Conservation (phyloP, 2,888 invertebrate genomes). For the Papilio elwesi region DNA sequence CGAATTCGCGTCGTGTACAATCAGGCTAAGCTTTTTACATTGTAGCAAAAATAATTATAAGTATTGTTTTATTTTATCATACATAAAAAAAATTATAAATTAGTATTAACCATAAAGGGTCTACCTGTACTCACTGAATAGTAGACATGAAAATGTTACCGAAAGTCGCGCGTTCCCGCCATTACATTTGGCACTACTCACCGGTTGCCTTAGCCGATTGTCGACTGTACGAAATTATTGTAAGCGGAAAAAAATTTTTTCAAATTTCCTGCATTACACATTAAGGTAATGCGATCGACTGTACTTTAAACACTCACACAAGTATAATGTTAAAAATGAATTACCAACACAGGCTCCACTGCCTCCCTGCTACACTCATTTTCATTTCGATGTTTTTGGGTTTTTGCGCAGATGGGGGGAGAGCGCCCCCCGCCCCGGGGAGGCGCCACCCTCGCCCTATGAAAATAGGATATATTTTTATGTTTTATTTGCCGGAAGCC, state of each 20-base stretch:
- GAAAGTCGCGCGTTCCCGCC: slow-evolving; percentile 2
- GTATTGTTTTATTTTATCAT: not conserved
- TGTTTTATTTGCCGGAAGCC: slow-evolving; percentile 84
- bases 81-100: not conserved
- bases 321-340: slow-evolving; percentile 84
- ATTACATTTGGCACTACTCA: not conserved
- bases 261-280: slow-evolving; percentile 44
- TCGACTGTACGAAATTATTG: not conserved
- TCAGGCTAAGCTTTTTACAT: slow-evolving; percentile 58
- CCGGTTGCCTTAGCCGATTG: slow-evolving; percentile 3
- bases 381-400: slow-evolving; percentile 85
- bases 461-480: slow-evolving; percentile 85
- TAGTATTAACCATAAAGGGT: not conserved
- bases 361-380: slow-evolving; percentile 81
- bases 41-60: slow-evolving; percentile 51
- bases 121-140: not conserved
- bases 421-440: slow-evolving; percentile 51
- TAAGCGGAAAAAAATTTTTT: slow-evolving; percentile 13
- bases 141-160: not conserved
- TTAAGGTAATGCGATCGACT: slow-evolving; percentile 59
- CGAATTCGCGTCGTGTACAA: slow-evolving; percentile 74
- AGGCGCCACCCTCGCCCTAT: slow-evolving; percentile 76
- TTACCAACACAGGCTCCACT: slow-evolving; percentile 79
- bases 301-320: slow-evolving; percentile 84
- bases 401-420: slow-evolving; percentile 82